Percentiles rank a stretch among this genome's conserved stretches.
Evolutionary conservation across 1,140 invertebrate genomes (phyloP).

Genomic region (Cheumatopsyche charites): DNA sequence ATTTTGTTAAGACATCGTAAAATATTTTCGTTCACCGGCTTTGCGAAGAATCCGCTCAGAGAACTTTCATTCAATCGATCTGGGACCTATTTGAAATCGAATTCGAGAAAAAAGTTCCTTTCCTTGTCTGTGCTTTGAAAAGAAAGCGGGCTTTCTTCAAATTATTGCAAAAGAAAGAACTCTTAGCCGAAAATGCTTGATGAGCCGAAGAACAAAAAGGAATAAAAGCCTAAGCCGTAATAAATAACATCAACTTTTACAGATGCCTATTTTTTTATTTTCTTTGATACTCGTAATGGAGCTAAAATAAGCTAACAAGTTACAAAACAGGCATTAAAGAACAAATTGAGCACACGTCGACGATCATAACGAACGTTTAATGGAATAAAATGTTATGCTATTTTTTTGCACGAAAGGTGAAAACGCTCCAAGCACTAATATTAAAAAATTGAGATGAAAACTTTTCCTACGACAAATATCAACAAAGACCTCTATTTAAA

Average conservation of each 20-base stretch:
- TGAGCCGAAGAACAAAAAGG: constrained; percentile 2
- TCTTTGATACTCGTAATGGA: neutral
- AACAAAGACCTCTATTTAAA: no score
- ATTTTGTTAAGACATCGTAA: no score
- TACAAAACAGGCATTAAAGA: constrained; percentile 3
- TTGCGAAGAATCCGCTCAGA: no score
- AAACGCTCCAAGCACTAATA: no score
- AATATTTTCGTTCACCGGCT: no score
- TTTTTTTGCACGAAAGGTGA: no score
- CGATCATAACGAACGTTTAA: neutral
- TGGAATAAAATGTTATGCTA: no score
- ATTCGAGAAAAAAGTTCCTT: neutral
- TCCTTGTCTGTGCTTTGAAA: neutral
- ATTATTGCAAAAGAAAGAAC: neutral
- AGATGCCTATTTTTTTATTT: constrained; percentile 7
- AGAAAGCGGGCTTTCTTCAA: neutral
- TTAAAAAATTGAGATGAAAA: no score
- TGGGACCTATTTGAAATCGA: neutral
- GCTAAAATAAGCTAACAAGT: constrained; percentile 16
- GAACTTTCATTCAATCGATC: no score
- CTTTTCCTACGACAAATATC: no score
- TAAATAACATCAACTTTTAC: constrained; percentile 23
- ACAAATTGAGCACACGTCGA: constrained; percentile 10
- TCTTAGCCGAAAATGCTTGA: neutral
- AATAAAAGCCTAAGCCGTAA: constrained; percentile 1